Evolutionary conservation across 1,140 invertebrate species (phyloP), one percentile per base, ranked within the genome.

Genomic region (Drosophila melanica): DNA sequence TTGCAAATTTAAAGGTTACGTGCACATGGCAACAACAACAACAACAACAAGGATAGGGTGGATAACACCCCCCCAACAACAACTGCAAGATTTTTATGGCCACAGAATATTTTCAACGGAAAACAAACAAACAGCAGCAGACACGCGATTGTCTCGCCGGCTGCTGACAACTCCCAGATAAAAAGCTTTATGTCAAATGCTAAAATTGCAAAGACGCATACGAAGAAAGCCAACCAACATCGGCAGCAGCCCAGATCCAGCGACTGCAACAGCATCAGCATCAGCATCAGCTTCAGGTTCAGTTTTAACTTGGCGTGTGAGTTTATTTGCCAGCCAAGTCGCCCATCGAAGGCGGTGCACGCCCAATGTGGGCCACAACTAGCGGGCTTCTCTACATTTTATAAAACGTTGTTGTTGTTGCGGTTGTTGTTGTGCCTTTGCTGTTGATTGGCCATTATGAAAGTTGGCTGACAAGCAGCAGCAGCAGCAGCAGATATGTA

Each of bases 171-270:
- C 64, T 50, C 48, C 48, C 50, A 87, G 82, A 87, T 87, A 89
- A 87, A 87, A 87, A 87, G 79, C 82, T 87, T 89, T 89, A 87
- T 87, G 84, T 89, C 82, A 89, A 87, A 82, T 89, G 74, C 67
- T 77, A 47, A 84, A 84, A 85, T 85, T 84, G 80, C 81, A 57
- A 66, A 66, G 50, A 72, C 72, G 69, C 60, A 47, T 41, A 57
- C 72, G 65, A 84, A 82, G 82, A 87, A 87, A 87, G 82, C 81
- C 70, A 48, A 33, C 16, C 4, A 12, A n/a, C 20, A 16, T 6
- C 60, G 44, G 39, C 58, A 42, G 10, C 62, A 72, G 18, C 35
- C 37, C 9, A 35, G 51, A 16, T 20, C 12, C 14, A 44, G 23
- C 57, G 4, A 2, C 41, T 18, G 10, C 44, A 47, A 18, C 53